Evolutionary conservation across 2,113 vertebrate genomes (phyloP).

Genomic region (Gymnorhina tibicen): DNA sequence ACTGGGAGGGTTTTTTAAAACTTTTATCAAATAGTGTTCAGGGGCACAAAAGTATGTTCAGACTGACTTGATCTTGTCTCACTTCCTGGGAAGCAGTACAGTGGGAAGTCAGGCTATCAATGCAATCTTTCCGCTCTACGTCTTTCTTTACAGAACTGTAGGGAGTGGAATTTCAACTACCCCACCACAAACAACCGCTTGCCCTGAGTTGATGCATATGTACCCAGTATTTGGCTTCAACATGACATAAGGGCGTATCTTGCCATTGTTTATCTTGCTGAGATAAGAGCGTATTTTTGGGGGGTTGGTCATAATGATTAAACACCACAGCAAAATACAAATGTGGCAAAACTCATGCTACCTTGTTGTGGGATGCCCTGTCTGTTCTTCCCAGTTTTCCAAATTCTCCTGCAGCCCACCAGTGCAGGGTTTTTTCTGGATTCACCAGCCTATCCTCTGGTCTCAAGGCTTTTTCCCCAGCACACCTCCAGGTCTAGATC

Average conservation of each 20-base stretch:
- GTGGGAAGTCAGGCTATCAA: not conserved
- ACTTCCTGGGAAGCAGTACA: not conserved
- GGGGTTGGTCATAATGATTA: rapidly evolving
- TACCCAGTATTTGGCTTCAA: not conserved
- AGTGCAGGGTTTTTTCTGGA: not conserved
- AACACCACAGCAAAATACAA: rapidly evolving
- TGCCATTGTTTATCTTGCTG: not conserved
- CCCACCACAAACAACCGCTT: not conserved
- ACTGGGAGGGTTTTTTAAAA: not conserved
- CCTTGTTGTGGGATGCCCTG: not conserved
- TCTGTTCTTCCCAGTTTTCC: not conserved
- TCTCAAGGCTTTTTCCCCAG: not conserved
- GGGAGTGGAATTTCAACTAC: not conserved
- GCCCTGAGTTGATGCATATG: not conserved
- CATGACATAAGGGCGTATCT: not conserved
- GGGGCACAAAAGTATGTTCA: not conserved
- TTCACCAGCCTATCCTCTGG: not conserved
- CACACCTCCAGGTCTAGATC: not conserved
- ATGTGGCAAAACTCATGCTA: not conserved
- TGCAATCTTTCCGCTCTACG: not conserved
- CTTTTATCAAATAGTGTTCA: not conserved
- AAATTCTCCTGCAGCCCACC: not conserved
- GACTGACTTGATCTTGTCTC: not conserved
- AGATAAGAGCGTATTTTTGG: not conserved
- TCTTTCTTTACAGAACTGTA: not conserved